A percentile compares a stretch with the other conserved stretches of the same genome.
These are phyloP conservation scores for Macroramphosus scolopax DNA, from an alignment of 2,797 vertebrate species.

Conservation along the genomic window DNA sequence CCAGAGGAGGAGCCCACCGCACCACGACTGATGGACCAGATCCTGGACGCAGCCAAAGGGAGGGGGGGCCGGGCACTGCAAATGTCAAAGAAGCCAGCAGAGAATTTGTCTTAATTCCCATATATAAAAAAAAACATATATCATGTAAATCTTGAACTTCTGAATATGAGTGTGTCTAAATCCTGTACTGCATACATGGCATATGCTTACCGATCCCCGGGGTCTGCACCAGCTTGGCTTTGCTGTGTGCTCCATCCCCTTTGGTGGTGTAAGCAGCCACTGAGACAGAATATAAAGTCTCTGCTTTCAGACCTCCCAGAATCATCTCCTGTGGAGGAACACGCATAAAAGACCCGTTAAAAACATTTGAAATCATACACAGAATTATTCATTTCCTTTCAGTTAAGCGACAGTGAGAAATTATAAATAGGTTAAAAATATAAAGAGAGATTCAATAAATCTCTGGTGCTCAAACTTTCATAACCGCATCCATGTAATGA, in stretches of 20 bases:
- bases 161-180: constrained; percentile 48
- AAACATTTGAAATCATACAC: constrained; percentile 8
- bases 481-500: constrained; percentile 13
- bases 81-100: constrained; percentile 42
- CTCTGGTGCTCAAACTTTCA: constrained; percentile 15
- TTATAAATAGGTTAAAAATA: neutral
- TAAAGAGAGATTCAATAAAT: constrained; percentile 23
- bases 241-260: constrained; percentile 92
- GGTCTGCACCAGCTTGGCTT: constrained; percentile 85
- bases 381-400: constrained; percentile 5
- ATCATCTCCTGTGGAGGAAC: constrained; percentile 82
- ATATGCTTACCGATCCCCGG: constrained; percentile 83
- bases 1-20: constrained; percentile 82
- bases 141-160: constrained; percentile 53
- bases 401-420: neutral
- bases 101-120: constrained; percentile 38
- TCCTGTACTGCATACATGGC: constrained; percentile 46
- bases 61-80: constrained; percentile 86
- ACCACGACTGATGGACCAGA: constrained; percentile 81
- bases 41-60: constrained; percentile 83
- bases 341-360: constrained; percentile 25
- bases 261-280: constrained; percentile 82
- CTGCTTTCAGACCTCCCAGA: constrained; percentile 86
- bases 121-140: constrained; percentile 19
- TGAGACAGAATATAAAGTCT: constrained; percentile 89